Conservation (phyloP, 2,113 vertebrate genomes). For the Pipa parva region DNA sequence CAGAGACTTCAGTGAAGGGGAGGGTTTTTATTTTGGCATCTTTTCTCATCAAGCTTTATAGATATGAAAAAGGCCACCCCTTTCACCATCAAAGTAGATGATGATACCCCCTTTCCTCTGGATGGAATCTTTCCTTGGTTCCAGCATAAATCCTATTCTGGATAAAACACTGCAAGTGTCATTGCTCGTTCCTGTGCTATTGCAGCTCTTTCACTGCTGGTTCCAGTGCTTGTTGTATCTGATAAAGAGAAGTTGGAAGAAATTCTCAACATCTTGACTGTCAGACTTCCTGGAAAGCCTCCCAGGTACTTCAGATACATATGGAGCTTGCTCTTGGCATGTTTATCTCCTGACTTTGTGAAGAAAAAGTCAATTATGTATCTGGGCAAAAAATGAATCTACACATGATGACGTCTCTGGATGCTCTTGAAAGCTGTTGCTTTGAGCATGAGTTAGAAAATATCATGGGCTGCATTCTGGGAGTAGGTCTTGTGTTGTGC, state of each 20-base stretch:
- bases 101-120: no score
- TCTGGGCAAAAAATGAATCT: slow-evolving; percentile 73
- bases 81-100: no score
- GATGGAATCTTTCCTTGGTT: no score
- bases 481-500: slow-evolving; percentile 78
- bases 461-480: slow-evolving; percentile 81
- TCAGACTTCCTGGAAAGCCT: slow-evolving; percentile 78
- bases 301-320: slow-evolving; percentile 88
- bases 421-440: slow-evolving; percentile 75
- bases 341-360: slow-evolving; percentile 82
- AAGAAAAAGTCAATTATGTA: slow-evolving; percentile 81
- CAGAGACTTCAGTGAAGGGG: no score
- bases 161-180: slow-evolving; percentile 88
- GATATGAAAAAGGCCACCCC: no score
- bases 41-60: no score
- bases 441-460: slow-evolving; percentile 79
- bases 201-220: slow-evolving; percentile 79
- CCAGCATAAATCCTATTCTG: slow-evolving; percentile 94
- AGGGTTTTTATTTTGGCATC: no score
- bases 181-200: slow-evolving; percentile 88
- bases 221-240: slow-evolving; percentile 78
- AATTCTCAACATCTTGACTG: slow-evolving; percentile 68
- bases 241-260: slow-evolving; percentile 73
- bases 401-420: slow-evolving; percentile 68
- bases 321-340: slow-evolving; percentile 84